These are phyloP conservation scores for Karalla daura DNA, from an alignment of 2,797 vertebrate genomes.

Conservation along the genomic window DNA sequence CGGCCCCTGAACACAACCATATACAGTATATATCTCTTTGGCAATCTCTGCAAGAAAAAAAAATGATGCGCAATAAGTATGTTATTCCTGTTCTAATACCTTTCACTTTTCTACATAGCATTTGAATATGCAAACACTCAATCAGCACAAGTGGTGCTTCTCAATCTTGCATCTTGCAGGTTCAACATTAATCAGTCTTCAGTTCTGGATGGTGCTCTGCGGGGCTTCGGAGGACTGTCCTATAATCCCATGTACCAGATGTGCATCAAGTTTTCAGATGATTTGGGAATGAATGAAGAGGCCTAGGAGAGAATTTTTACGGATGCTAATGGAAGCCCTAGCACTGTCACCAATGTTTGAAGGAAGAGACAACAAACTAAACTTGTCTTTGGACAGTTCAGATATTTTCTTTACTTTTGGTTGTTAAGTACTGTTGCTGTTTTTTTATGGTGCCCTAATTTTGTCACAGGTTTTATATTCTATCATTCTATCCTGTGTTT, in stretches of 20 bases:
- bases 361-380: not conserved
- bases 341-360: not conserved
- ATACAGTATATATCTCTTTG: too few relatives aligned
- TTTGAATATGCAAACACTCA: not conserved
- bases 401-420: not conserved
- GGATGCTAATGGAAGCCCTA: not conserved
- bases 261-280: not conserved
- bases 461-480: not conserved
- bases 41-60: too few relatives aligned
- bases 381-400: not conserved
- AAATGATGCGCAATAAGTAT: too few relatives aligned
- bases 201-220: not conserved
- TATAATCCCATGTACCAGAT: not conserved
- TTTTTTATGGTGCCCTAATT: not conserved
- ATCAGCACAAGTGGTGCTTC: not conserved
- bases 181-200: not conserved
- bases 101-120: not conserved
- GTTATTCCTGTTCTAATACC: too few relatives aligned
- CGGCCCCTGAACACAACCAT: too few relatives aligned
- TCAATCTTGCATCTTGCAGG: not conserved
- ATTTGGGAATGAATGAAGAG: too few relatives aligned
- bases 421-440: not conserved
- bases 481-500: not conserved
- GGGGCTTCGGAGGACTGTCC: not conserved
- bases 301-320: not conserved